phyloP scores from a whole-genome alignment of 2,797 vertebrate genomes.

The Crypturellus tataupa region DNA sequence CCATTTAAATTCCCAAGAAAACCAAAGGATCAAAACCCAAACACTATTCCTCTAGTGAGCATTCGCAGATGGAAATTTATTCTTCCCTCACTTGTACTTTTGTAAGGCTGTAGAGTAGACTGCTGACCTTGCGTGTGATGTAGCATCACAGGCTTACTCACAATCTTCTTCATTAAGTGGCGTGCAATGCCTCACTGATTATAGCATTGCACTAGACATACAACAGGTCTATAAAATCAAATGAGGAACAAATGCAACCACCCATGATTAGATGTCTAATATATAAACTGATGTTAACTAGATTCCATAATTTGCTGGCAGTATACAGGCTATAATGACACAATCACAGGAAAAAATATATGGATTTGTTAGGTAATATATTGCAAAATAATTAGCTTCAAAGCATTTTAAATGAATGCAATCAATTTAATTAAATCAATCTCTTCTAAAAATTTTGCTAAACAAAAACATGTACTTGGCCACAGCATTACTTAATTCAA shows the following conservation, averaged over 20 bases:
- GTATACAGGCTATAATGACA: neutral
- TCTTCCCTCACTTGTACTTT: neutral
- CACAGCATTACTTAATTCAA: neutral
- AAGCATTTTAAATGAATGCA: neutral
- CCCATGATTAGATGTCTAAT: neutral
- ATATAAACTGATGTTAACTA: neutral
- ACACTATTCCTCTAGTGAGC: neutral
- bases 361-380: neutral
- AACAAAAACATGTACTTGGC: neutral
- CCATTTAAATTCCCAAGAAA: neutral
- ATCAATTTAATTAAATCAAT: neutral
- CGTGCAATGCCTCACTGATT: neutral
- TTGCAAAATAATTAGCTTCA: constrained; percentile 16
- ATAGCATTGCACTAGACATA: neutral
- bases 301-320: neutral
- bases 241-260: constrained; percentile 6
- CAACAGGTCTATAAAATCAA: neutral
- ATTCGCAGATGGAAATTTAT: neutral
- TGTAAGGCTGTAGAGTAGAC: neutral
- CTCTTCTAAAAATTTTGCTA: neutral
- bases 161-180: neutral
- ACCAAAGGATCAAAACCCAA: neutral
- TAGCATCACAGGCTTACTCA: neutral
- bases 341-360: constrained; percentile 15
- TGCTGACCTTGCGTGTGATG: neutral